Base-by-base conservation (phyloP, 2,888 invertebrate genomes). In the Volucella inflata region DNA sequence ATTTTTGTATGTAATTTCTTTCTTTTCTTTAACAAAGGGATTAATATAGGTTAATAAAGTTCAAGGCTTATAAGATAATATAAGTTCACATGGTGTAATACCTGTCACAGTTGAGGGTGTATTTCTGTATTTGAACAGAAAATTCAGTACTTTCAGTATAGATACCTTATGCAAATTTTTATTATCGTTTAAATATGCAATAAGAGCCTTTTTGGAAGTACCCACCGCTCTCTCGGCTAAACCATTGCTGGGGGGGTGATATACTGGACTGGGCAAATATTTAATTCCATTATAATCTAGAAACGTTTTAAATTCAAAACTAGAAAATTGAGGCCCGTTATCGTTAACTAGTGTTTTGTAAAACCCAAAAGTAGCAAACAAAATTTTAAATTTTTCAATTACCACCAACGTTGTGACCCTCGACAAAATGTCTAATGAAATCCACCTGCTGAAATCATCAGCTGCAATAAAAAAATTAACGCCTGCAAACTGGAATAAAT, bases 381-480 rank as follows among this genome's bases (percentile, higher is more conserved):
- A n/a, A n/a, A n/a, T n/a, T n/a, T n/a, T n/a, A n/a, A 60, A 48
- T 67, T n/a, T n/a, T n/a, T n/a, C n/a, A n/a, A n/a, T n/a, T n/a
- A n/a, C n/a, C n/a, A n/a, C n/a, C n/a, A n/a, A 77, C 67, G 71
- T 59, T 2, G 65, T 53, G 16, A 67, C 76, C 50, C 62, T 75
- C 16, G 42, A 12, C 36, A 82, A 60, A 50, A 82, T 55, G 21
- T 71, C 16, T 0, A 82, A 42, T n/a, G 68, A 64, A 60, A 75
- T 70, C 81, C 71, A 76, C 21, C 71, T 82, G 10, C 71, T 71
- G 50, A 64, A 81, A 70, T 82, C 81, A 60, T 82, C 75, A 46
- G 48, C 76, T 65, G 4, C 57, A 21, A 46, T 67, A 62, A 51
- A 74, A 12, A 60, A 14, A 30, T 9, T 75, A n/a, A n/a, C n/a